Conservation (phyloP, 53 echinoderm and acorn worm species). For the Patiria pectinifera region DNA sequence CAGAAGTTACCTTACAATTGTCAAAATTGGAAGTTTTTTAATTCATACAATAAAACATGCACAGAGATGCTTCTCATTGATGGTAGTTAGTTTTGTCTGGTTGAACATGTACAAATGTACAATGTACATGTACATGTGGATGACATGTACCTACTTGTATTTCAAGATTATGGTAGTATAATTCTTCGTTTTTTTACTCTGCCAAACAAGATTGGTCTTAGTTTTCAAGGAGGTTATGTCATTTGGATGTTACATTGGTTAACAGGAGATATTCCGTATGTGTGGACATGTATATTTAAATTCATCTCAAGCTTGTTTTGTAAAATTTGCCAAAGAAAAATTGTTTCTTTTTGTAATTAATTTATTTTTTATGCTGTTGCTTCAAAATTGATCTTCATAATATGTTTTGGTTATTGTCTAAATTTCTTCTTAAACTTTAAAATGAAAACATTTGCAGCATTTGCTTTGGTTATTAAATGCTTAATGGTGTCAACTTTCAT, state of each 20-base stretch:
- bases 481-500: too few species aligned
- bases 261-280: neutral
- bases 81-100: too few species aligned
- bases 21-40: too few species aligned
- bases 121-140: too few species aligned
- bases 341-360: neutral
- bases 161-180: too few species aligned
- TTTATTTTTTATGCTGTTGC: neutral
- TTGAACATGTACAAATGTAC: too few species aligned
- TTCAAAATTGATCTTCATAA: neutral
- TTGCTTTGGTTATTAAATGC: too few species aligned
- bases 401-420: neutral
- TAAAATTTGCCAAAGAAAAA: constrained; percentile 23
- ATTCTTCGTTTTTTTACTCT: neutral
- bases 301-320: neutral
- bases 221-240: neutral
- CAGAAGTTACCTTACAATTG: too few species aligned
- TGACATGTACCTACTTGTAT: neutral
- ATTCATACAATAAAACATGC: too few species aligned
- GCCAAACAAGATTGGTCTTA: neutral
- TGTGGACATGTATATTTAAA: neutral
- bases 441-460: too few species aligned
- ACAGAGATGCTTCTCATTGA: too few species aligned
- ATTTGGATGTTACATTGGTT: neutral
- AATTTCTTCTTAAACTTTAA: too few species aligned